Evolutionary conservation across 2,113 vertebrate species (phyloP).

Genomic region (Nothobranchius furzeri): DNA sequence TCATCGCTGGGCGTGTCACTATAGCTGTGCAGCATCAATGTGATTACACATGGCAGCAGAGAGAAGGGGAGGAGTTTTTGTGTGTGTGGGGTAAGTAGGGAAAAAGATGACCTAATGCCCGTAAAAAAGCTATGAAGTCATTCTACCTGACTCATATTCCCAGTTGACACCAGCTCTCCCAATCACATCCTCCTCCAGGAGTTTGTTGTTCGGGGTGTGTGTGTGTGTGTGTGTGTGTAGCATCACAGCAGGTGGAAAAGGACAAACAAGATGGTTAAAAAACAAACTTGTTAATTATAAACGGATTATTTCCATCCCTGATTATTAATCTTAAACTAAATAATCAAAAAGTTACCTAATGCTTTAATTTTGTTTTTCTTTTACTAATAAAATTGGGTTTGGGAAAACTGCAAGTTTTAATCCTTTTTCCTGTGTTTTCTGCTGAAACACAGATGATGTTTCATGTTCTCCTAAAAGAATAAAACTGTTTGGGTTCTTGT

Average conservation of each 20-base stretch:
- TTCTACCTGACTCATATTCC: constrained; percentile 81
- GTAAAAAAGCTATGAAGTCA: constrained; percentile 81
- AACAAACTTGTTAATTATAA: no score
- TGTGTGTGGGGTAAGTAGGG: constrained; percentile 2
- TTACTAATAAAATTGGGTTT: no score
- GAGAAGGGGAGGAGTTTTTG: background rate
- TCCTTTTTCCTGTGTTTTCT: no score
- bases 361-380: no score
- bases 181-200: constrained; percentile 48
- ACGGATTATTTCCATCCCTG: no score
- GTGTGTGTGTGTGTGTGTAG: constrained; percentile 9
- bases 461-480: background rate
- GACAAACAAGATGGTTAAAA: no score
- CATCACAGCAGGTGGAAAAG: no score
- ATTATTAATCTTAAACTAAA: no score
- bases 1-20: constrained; percentile 69
- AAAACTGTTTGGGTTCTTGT: no score
- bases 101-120: constrained; percentile 77
- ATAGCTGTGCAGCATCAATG: constrained; percentile 51
- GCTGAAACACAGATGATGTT: background rate
- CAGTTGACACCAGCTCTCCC: constrained; percentile 71
- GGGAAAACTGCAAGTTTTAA: no score
- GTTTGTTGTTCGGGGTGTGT: constrained; percentile 8
- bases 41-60: constrained; percentile 48
- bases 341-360: no score